phyloP scores from a whole-genome alignment of 2,888 invertebrate species.

The Anthoptus insignis region DNA sequence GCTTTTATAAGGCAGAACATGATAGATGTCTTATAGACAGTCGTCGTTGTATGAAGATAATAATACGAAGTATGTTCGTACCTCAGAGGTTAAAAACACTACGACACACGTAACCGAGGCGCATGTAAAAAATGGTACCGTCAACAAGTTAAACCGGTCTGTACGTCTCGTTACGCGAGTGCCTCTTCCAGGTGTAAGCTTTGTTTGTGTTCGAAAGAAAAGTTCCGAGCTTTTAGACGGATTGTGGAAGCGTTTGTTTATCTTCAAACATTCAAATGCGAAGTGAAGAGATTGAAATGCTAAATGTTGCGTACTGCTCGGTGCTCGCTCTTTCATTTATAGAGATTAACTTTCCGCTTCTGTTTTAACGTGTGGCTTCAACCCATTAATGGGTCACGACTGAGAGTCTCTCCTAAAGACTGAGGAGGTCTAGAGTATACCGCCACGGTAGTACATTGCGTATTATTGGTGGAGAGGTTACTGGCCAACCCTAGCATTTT shows the following conservation, averaged over 20 bases:
- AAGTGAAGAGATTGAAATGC: conserved; percentile 35
- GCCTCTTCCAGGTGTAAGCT: conserved; percentile 23
- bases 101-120: neutral
- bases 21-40: no score
- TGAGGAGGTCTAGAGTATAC: no score
- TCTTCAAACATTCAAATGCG: conserved; percentile 30
- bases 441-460: no score
- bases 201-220: conserved; percentile 24
- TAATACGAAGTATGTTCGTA: no score
- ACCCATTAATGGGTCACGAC: no score
- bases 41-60: no score
- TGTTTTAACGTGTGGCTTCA: no score
- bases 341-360: conserved; percentile 12
- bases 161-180: conserved; percentile 28
- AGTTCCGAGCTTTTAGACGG: conserved; percentile 29
- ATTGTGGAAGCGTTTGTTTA: conserved; percentile 30
- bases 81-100: neutral
- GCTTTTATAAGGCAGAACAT: no score
- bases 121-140: neutral
- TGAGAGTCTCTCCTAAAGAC: no score
- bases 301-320: conserved; percentile 33
- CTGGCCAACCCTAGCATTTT: no score
- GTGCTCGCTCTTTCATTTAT: conserved; percentile 2
- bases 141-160: conserved; percentile 18
- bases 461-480: no score